Evolutionary conservation across 2,113 vertebrate species (phyloP), one percentile per base, ranked within the genome.

Genomic region (Poeciliopsis prolifica): DNA sequence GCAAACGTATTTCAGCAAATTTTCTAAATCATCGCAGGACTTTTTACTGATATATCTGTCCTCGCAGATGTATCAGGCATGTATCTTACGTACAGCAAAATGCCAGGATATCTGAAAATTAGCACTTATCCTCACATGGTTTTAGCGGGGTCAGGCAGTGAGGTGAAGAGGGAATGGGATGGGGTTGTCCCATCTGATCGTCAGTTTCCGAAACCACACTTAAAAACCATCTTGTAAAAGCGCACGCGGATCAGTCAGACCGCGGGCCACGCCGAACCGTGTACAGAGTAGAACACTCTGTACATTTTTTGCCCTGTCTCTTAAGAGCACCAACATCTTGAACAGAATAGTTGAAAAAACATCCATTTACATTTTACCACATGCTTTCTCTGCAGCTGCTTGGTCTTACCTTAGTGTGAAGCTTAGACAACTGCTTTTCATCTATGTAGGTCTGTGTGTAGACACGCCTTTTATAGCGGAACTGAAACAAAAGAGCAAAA

Each of bases 381-480:
- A 51, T n/a, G 24, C 60, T 6, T 69, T 30, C 10, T 0, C 1
- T 26, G 60, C 4, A 14, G 65, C 5, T 13, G 31, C 61, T 76
- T 24, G 58, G 29, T 72, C 87, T 90, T 94, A 98, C 97, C 97
- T 99, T 99, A 0, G 97, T 99, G 77, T 99, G 97, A 68, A 99
- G 95, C 91, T 98, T 99, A 51, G 96, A 96, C 85, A 99, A 95
- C 91, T 98, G 97, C 81, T 98, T 98, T 89, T 99, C 97, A 65
- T 99, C 98, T 87, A 98, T 90, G 92, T 97, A 89, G 8, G 95
- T 91, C 94, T 99, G 97, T 48, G 96, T 96, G 83, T 99, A 99
- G 42, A 99, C 96, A 4, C 98, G 95, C 81, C 97, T 95, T 88
- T 99, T 99, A 93, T 99, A 99, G 62, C 98, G 97, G 86, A 99